A percentile compares a stretch with the other conserved stretches of the same genome.
phyloP scores from a whole-genome alignment of 1,140 invertebrate genomes.

The Dolichoris vasculosae region DNA sequence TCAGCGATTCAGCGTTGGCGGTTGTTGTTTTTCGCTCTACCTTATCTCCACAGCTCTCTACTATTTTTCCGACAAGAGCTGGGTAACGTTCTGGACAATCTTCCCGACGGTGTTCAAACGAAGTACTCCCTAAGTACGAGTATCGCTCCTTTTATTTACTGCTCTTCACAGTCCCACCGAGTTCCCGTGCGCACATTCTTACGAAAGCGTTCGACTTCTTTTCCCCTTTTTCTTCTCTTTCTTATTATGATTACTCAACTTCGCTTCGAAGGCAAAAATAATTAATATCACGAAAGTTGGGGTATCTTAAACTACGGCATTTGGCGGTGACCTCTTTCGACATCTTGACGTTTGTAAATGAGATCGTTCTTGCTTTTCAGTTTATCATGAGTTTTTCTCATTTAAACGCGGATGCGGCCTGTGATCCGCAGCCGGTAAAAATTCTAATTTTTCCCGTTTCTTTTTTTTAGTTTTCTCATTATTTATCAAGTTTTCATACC shows the following conservation, averaged over 20 bases:
- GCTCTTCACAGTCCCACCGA: background rate
- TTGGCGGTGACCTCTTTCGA: background rate
- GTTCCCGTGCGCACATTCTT: too few relatives aligned
- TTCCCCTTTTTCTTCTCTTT: background rate
- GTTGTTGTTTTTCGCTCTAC: background rate
- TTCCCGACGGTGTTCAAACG: background rate
- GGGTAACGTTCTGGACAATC: conserved; percentile 35
- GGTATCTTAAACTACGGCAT: background rate
- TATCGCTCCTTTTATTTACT: background rate
- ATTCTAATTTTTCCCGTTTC: background rate
- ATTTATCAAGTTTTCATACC: background rate
- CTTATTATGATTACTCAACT: background rate
- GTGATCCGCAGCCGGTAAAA: background rate
- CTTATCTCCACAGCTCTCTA: background rate
- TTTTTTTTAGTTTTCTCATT: background rate
- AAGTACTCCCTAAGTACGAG: background rate
- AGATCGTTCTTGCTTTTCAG: background rate
- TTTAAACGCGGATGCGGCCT: background rate
- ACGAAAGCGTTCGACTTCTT: background rate
- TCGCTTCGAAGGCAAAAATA: background rate
- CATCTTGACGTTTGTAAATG: conserved; percentile 16
- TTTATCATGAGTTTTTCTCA: conserved; percentile 8
- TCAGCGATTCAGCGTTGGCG: conserved; percentile 33
- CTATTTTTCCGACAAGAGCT: conserved; percentile 15
- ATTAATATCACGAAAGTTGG: conserved; percentile 1